Evolutionary conservation across 2,888 invertebrate species (phyloP).

Genomic region (Cistogaster globosa): DNA sequence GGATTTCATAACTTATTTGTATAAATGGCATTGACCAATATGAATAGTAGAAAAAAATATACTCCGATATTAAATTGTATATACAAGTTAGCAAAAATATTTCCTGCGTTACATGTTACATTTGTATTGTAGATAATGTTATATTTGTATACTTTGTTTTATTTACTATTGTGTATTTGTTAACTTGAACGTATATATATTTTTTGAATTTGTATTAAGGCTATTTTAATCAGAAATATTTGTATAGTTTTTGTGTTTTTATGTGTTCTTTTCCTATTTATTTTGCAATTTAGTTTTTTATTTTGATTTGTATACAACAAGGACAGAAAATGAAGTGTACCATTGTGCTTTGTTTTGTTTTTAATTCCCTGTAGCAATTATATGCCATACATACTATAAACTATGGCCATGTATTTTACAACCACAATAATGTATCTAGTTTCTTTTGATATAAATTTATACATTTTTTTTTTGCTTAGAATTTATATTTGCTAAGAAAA

Average conservation of each 20-base stretch:
- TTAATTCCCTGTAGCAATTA: slow-evolving; percentile 71
- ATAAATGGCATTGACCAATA: slow-evolving; percentile 39
- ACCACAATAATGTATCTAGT: slow-evolving; percentile 29
- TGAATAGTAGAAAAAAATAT: slow-evolving; percentile 9
- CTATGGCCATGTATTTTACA: slow-evolving; percentile 56
- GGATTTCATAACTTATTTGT: background rate
- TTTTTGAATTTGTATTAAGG: slow-evolving; percentile 36
- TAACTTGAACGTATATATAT: background rate
- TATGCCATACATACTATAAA: slow-evolving; percentile 62
- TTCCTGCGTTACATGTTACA: background rate
- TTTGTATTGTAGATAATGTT: background rate
- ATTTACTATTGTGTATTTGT: slow-evolving; percentile 15
- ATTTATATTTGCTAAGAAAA: background rate
- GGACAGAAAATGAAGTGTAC: slow-evolving; percentile 27
- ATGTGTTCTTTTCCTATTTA: slow-evolving; percentile 6
- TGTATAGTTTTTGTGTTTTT: slow-evolving; percentile 28
- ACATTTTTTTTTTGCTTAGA: background rate
- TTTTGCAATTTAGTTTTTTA: slow-evolving; percentile 15
- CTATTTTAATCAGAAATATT: slow-evolving; percentile 61
- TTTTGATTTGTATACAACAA: slow-evolving; percentile 33
- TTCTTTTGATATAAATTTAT: background rate
- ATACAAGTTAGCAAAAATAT: slow-evolving; percentile 20
- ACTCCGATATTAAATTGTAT: slow-evolving; percentile 13
- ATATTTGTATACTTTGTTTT: background rate
- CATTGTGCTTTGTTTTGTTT: slow-evolving; percentile 57